phyloP scores from a whole-genome alignment of 2,797 vertebrate species.

The Gambusia yucatana region DNA sequence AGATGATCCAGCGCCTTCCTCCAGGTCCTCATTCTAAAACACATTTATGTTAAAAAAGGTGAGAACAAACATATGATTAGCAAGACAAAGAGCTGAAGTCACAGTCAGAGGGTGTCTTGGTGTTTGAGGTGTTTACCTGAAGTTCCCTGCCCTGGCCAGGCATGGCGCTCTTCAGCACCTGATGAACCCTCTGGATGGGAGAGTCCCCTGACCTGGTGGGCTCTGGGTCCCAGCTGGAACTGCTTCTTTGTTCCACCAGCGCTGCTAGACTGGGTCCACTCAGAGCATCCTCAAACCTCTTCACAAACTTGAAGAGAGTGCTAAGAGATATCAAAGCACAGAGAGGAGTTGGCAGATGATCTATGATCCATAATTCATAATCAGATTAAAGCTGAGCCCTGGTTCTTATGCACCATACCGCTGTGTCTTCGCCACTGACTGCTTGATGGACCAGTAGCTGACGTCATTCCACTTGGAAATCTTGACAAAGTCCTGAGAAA shows the following conservation, averaged over 20 bases:
- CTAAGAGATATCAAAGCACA: slow-evolving; percentile 64
- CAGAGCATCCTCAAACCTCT: slow-evolving; percentile 90
- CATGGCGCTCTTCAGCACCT: slow-evolving; percentile 75
- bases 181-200: slow-evolving; percentile 83
- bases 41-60: neutral
- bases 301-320: slow-evolving; percentile 96
- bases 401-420: slow-evolving; percentile 79
- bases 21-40: slow-evolving; percentile 60
- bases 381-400: neutral
- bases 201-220: slow-evolving; percentile 77
- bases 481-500: slow-evolving; percentile 92
- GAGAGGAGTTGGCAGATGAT: neutral
- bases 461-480: slow-evolving; percentile 98
- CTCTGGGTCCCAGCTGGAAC: slow-evolving; percentile 78
- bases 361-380: neutral
- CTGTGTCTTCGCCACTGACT: slow-evolving; percentile 97
- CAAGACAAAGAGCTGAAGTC: neutral
- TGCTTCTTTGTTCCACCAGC: slow-evolving; percentile 85
- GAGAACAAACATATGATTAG: neutral
- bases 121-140: slow-evolving; percentile 56
- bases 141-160: slow-evolving; percentile 75
- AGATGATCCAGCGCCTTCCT: slow-evolving; percentile 56
- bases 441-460: slow-evolving; percentile 98
- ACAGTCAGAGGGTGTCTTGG: neutral
- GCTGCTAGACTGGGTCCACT: slow-evolving; percentile 82